Percentiles rank a stretch among this genome's conserved stretches.
Evolutionary conservation across 2,113 vertebrate genomes (phyloP).

Genomic region (Morone chrysops): DNA sequence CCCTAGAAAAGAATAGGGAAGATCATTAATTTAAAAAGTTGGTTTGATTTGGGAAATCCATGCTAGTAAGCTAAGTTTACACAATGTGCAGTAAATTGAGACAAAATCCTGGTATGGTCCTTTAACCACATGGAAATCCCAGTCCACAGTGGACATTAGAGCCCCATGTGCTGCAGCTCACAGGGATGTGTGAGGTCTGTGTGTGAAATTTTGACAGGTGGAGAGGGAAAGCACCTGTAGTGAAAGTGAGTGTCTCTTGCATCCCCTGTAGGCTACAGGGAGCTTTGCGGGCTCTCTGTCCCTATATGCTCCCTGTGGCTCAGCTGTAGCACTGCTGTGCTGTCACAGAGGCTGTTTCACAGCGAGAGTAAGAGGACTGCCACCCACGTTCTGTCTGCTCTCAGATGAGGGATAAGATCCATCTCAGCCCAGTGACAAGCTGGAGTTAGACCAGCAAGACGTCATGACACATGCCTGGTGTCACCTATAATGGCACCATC

Average conservation of each 20-base stretch:
- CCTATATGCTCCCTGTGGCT: constrained; percentile 61
- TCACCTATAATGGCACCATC: constrained; percentile 70
- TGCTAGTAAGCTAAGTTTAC: neutral
- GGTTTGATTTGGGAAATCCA: neutral
- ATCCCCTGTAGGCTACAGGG: constrained; percentile 49
- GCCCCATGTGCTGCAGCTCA: constrained; percentile 44
- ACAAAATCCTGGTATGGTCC: neutral
- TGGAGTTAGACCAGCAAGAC: constrained; percentile 46
- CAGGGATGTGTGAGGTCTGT: constrained; percentile 30
- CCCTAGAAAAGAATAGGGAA: neutral
- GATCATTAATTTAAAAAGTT: neutral
- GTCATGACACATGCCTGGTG: constrained; percentile 66
- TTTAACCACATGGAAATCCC: neutral
- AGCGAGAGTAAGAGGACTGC: constrained; percentile 51
- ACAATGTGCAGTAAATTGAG: neutral
- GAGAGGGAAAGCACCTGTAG: constrained; percentile 58
- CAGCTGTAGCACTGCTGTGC: constrained; percentile 68
- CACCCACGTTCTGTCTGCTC: constrained; percentile 73
- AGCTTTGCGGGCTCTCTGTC: constrained; percentile 55
- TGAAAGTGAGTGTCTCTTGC: constrained; percentile 57
- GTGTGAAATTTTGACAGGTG: constrained; percentile 58
- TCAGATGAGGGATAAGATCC: constrained; percentile 58
- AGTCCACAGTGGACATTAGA: constrained; percentile 12
- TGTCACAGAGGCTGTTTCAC: constrained; percentile 64
- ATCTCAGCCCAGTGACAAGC: constrained; percentile 58